A percentile compares a stretch with the other conserved stretches of the same genome.
Conservation (phyloP, 2,797 vertebrate genomes). For the Etheostoma perlongum region DNA sequence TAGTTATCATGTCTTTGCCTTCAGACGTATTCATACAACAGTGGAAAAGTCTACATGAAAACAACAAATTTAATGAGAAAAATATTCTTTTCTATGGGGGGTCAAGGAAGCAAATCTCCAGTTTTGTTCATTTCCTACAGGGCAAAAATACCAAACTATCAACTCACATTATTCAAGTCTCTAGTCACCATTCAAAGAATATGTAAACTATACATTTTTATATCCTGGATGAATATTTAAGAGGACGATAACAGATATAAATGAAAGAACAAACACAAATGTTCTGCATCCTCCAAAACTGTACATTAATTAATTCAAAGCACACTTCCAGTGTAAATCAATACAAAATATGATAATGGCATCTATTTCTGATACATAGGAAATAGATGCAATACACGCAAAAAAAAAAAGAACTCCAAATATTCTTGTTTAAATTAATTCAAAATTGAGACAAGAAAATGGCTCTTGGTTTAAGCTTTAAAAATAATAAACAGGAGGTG, state of each 20-base stretch:
- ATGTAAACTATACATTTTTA: constrained; percentile 43
- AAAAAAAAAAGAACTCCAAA: constrained; percentile 44
- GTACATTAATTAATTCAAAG: constrained; percentile 53
- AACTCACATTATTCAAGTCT: constrained; percentile 45
- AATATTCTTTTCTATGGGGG: constrained; percentile 18
- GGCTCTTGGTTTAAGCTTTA: constrained; percentile 32
- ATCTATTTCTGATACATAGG: constrained; percentile 70
- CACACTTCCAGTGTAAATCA: constrained; percentile 76
- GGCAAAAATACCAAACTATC: constrained; percentile 46
- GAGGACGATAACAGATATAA: constrained; percentile 28
- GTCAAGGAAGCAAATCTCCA: constrained; percentile 29
- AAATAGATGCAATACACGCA: constrained; percentile 74
- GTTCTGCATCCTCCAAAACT: constrained; percentile 45
- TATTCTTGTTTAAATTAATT: constrained; percentile 54
- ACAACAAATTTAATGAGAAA: constrained; percentile 8
- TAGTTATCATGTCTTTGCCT: constrained; percentile 15
- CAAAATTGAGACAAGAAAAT: constrained; percentile 45
- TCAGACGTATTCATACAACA: constrained; percentile 27
- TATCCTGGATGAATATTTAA: constrained; percentile 33
- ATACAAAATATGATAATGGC: constrained; percentile 73
- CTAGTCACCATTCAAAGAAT: constrained; percentile 39
- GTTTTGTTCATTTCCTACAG: constrained; percentile 33
- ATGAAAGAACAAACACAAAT: constrained; percentile 51
- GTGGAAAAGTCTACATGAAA: constrained; percentile 24
- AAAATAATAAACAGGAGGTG: constrained; percentile 11